phyloP scores from a whole-genome alignment of 2,113 vertebrate species.

The Colinus virginianus region DNA sequence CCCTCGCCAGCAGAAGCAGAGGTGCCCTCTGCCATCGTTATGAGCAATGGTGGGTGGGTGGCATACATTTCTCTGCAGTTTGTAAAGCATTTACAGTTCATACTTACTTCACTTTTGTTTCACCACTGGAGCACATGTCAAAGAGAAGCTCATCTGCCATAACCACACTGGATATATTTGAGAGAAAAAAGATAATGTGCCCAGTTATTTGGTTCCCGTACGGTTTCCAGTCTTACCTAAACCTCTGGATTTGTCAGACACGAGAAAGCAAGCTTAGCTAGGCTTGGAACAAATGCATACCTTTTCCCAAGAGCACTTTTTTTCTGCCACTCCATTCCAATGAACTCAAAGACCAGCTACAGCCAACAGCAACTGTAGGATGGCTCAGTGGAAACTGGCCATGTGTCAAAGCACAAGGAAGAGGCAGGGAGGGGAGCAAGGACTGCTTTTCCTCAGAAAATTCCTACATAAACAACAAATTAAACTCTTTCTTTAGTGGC shows the following conservation, averaged over 20 bases:
- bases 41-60: neutral
- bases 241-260: neutral
- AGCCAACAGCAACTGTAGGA: neutral
- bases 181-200: neutral
- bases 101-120: neutral
- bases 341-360: neutral
- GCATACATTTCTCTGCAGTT: too few species aligned
- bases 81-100: neutral
- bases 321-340: neutral
- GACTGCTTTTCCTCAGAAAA: neutral
- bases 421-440: neutral
- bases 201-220: neutral
- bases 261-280: neutral
- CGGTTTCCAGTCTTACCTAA: neutral
- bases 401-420: neutral
- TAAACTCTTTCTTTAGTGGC: constrained; percentile 1
- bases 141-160: neutral
- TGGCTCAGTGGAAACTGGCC: neutral
- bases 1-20: neutral
- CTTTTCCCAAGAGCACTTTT: neutral
- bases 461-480: constrained; percentile 17
- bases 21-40: neutral
- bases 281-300: neutral
- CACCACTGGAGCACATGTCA: neutral
- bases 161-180: neutral